phyloP scores from a whole-genome alignment of 2,888 invertebrate species.

The Drosophila barbarae region DNA sequence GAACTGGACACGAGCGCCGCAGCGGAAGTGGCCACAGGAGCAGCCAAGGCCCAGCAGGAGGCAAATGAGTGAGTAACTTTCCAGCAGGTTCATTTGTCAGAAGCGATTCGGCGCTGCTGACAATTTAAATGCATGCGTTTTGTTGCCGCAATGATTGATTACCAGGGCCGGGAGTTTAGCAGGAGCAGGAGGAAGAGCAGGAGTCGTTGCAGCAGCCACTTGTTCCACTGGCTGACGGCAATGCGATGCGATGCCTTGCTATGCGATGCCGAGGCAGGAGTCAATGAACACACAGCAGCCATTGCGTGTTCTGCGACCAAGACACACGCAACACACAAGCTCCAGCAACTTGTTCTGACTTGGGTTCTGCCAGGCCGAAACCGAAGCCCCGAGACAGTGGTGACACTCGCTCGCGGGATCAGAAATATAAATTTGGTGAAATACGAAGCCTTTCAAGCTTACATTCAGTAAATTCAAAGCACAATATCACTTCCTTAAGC shows the following conservation, averaged over 20 bases:
- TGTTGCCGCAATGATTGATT: constrained; percentile 69
- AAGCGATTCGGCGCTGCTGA: constrained; percentile 63
- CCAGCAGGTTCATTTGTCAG: constrained; percentile 67
- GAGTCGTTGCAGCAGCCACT: constrained; percentile 38
- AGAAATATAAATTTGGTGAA: not conserved
- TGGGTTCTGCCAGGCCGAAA: constrained; percentile 52
- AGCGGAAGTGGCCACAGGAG: constrained; percentile 35
- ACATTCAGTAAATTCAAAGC: too few relatives aligned
- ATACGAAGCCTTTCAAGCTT: not conserved
- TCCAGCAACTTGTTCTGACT: constrained; percentile 60
- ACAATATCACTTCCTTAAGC: not conserved
- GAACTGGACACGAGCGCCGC: constrained; percentile 64
- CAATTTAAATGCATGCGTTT: constrained; percentile 75
- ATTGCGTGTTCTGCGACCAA: constrained; percentile 62
- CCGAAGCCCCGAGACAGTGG: constrained; percentile 65
- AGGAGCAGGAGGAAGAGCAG: constrained; percentile 26
- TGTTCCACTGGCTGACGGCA: constrained; percentile 24
- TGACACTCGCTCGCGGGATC: not conserved
- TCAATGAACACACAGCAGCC: constrained; percentile 69
- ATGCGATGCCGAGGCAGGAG: constrained; percentile 49
- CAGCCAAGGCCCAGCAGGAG: constrained; percentile 64
- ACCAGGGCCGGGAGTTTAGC: constrained; percentile 48
- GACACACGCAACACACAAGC: constrained; percentile 51
- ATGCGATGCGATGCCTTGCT: constrained; percentile 25
- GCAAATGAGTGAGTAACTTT: constrained; percentile 72